Percentiles rank a stretch among this genome's conserved stretches.
These are phyloP conservation scores for Steinernema scapterisci DNA, from an alignment of 2,888 invertebrate genomes.

Conservation along the genomic window DNA sequence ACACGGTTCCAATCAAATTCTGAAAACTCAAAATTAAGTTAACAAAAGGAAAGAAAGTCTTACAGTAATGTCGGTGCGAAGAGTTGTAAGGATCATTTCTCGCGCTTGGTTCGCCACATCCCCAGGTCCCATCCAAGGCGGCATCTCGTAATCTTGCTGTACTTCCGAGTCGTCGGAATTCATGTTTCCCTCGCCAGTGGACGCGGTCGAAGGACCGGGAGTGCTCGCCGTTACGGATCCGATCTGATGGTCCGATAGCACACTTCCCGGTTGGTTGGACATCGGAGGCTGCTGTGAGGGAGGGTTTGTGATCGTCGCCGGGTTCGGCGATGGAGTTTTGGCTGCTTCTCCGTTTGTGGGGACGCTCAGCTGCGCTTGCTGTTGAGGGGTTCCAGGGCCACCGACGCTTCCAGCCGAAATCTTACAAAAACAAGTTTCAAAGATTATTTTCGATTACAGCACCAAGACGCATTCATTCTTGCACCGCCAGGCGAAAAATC, in stretches of 20 bases:
- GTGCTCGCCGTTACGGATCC: not conserved
- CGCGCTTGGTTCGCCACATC: too few relatives aligned
- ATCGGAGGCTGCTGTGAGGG: constrained; percentile 10
- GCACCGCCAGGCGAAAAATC: too few relatives aligned
- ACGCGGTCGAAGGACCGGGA: constrained; percentile 6
- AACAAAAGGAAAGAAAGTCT: too few relatives aligned
- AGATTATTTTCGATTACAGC: too few relatives aligned
- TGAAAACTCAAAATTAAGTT: too few relatives aligned
- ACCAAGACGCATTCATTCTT: too few relatives aligned
- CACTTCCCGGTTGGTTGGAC: not conserved
- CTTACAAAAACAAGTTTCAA: too few relatives aligned
- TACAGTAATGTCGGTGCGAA: too few relatives aligned
- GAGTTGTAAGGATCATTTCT: too few relatives aligned
- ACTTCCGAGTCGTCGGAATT: not conserved
- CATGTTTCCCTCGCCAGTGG: not conserved
- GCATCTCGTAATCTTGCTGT: not conserved
- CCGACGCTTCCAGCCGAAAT: not conserved
- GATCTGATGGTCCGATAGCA: not conserved
- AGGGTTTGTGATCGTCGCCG: not conserved
- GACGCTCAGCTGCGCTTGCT: constrained; percentile 13
- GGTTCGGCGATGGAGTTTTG: not conserved
- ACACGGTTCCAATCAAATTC: too few relatives aligned
- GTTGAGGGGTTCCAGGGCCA: not conserved
- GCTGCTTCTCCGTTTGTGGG: not conserved
- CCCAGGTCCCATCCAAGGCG: too few relatives aligned